Conservation (phyloP, 2,888 invertebrate species). For the Ormia ochracea region DNA sequence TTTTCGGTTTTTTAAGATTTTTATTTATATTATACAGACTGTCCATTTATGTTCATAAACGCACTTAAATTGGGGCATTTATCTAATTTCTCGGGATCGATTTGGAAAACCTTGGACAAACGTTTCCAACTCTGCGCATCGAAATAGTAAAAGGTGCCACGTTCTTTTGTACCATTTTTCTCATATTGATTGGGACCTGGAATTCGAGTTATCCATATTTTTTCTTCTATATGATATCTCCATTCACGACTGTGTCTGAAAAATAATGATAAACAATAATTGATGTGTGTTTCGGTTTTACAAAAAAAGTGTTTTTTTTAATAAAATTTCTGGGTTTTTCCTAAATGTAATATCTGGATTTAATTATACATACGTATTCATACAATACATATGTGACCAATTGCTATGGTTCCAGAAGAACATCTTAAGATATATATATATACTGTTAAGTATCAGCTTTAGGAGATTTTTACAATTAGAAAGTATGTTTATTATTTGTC, state of each 20-base stretch:
- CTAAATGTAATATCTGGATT: too few species aligned
- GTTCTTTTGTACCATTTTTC: conserved; percentile 96
- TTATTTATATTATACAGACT: conserved; percentile 78
- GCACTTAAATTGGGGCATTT: conserved; percentile 79
- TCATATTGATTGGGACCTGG: conserved; percentile 95
- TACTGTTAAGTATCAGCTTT: too few species aligned
- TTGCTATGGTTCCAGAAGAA: too few species aligned
- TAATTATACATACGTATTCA: too few species aligned
- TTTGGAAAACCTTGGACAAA: conserved; percentile 98
- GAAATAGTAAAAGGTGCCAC: conserved; percentile 99
- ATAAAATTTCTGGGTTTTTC: too few species aligned
- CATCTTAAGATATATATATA: too few species aligned
- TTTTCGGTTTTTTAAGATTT: conserved; percentile 68
- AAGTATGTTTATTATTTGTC: too few species aligned
- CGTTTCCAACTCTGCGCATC: conserved; percentile 99
- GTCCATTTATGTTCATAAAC: conserved; percentile 77
- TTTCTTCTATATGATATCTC: conserved; percentile 99
- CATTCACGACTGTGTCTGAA: conserved; percentile 96
- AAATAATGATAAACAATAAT: not conserved
- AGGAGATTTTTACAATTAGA: too few species aligned
- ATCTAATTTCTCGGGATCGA: conserved; percentile 99
- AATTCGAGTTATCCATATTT: conserved; percentile 98
- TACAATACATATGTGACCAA: too few species aligned
- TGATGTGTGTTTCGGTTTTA: not conserved
- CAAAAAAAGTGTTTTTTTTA: too few species aligned